Base-by-base conservation (phyloP, 2,797 vertebrate genomes). In the Macrochelys suwanniensis region DNA sequence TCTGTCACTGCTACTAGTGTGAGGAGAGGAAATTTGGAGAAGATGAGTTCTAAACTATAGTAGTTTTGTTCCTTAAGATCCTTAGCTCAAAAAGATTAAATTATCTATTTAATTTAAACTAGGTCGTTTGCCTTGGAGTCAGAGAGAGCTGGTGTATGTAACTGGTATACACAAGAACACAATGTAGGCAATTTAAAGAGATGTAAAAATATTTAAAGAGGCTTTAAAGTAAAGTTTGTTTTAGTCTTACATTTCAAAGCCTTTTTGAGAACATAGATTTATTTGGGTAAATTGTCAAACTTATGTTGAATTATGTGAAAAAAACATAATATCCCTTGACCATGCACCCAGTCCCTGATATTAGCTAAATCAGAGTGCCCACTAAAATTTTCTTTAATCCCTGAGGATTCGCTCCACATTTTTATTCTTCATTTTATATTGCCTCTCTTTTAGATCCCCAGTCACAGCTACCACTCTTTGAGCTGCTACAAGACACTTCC, bases 231-330 rank as follows among this genome's bases (percentile, higher is more conserved):
- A 71, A 71, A 47, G 23, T 76, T 47, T 76, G 42, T 76, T 76
- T 45, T 76, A 76, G 1, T 42, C 89, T 89, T 91, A 71, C 28
- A 82, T 84, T 53, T 85, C 57, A 74, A 88, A 95, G 37, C 0
- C 26, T 89, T 90, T 84, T 26, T 89, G 78, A 93, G 71, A 89
- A 87, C 47, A 76, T 3, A 57, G 11, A 87, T 89, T 84, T 90
- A 23, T 49, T 59, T 77, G 37, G 78, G 23, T 7, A 26, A 68
- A n/a, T n/a, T 37, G 33, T 37, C 61, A 68, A 68, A 68, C 33
- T n/a, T 68, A 68, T 65, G 33, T 68, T 68, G 33, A 68, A 68
- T 37, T 68, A 47, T 47, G 11, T 28, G 42, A 47, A 7, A 76
- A 92, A 93, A 15, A 83, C 7, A 77, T 9, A 6, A 5, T 37